Evolutionary conservation across 2,797 vertebrate species (phyloP).

Genomic region (Setipinna tenuifilis): DNA sequence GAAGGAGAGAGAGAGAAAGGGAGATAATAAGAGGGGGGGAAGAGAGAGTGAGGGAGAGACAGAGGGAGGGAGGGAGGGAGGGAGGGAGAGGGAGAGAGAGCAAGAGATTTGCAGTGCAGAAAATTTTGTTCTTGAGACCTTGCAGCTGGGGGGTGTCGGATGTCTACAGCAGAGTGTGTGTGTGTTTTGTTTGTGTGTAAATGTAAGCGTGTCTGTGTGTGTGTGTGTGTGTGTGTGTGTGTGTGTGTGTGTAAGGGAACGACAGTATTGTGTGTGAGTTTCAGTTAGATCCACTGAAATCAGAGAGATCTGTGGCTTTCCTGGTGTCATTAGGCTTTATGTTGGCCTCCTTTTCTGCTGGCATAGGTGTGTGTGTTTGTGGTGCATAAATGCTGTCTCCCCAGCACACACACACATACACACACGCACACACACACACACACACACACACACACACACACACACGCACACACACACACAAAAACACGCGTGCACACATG

Average conservation of each 20-base stretch:
- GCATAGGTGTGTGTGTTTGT: not conserved
- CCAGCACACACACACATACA: not conserved
- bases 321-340: constrained; percentile 49
- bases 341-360: not conserved
- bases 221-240: constrained; percentile 37
- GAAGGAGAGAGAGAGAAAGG: constrained; percentile 8
- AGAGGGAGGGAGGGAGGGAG: not conserved
- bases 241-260: constrained; percentile 18
- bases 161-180: constrained; percentile 51
- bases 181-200: not conserved
- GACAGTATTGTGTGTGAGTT: constrained; percentile 43
- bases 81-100: constrained; percentile 8
- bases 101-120: constrained; percentile 57
- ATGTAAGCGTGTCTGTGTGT: not conserved
- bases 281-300: constrained; percentile 61
- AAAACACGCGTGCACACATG: not conserved
- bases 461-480: not conserved
- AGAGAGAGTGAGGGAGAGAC: no score
- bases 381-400: not conserved
- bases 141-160: constrained; percentile 73
- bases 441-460: not conserved
- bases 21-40: no score
- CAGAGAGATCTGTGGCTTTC: constrained; percentile 57
- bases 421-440: not conserved
- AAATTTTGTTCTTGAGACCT: constrained; percentile 61